phyloP scores from a whole-genome alignment of 2,888 invertebrate genomes.

The Hirtodrosophila duncani region DNA sequence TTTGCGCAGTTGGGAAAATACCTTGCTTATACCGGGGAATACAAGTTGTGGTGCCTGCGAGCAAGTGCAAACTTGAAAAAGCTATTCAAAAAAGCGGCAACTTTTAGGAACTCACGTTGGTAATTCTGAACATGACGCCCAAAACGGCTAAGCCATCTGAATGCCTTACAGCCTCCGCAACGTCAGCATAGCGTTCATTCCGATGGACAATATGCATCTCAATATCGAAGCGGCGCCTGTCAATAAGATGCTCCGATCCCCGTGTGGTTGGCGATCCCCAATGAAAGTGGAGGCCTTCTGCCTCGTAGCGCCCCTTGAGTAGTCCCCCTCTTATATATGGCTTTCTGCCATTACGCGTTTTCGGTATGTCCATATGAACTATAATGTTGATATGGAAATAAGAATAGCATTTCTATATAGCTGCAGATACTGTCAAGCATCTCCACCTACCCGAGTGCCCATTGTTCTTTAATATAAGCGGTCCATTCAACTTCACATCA shows the following conservation, averaged over 20 bases:
- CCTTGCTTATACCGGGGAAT: constrained; percentile 56
- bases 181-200: constrained; percentile 80
- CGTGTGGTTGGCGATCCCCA: constrained; percentile 84
- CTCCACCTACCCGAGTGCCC: constrained; percentile 81
- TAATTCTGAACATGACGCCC: constrained; percentile 79
- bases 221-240: constrained; percentile 79
- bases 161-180: constrained; percentile 79
- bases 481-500: constrained; percentile 81
- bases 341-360: constrained; percentile 43
- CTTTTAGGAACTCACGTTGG: constrained; percentile 20
- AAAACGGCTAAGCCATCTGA: constrained; percentile 82
- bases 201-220: constrained; percentile 85
- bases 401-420: background rate
- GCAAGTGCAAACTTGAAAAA: background rate
- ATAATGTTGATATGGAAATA: background rate
- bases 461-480: constrained; percentile 82
- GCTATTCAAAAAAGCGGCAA: too few relatives aligned
- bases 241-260: constrained; percentile 80
- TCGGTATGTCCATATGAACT: constrained; percentile 60
- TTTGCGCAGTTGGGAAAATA: constrained; percentile 47
- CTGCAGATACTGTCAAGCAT: background rate
- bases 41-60: constrained; percentile 43
- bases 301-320: constrained; percentile 49
- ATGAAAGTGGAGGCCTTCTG: constrained; percentile 80
- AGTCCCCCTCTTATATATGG: constrained; percentile 63